Conservation (phyloP, 2,888 invertebrate species). For the Thera obeliscata region DNA sequence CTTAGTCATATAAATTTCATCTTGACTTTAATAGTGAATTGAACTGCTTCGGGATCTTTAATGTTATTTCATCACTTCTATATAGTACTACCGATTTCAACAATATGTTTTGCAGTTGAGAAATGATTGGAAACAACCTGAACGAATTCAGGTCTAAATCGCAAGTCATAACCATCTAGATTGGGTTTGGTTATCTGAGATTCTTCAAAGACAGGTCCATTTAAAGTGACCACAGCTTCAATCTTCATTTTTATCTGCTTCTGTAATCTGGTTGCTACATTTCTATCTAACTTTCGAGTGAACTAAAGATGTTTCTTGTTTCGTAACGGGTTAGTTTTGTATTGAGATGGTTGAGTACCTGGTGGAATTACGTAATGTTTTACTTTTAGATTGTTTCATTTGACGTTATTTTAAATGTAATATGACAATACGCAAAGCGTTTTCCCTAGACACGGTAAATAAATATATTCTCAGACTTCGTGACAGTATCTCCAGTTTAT, state of each 20-base stretch:
- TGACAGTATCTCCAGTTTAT: too few relatives aligned
- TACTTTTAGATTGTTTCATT: background rate
- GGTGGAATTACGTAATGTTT: conserved; percentile 15
- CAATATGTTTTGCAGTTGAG: conserved; percentile 31
- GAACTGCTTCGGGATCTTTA: conserved; percentile 45
- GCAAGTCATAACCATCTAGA: conserved; percentile 51
- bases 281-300: conserved; percentile 38
- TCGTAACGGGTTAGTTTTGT: conserved; percentile 33
- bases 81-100: conserved; percentile 19
- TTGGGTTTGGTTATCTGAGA: conserved; percentile 46
- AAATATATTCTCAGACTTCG: too few relatives aligned
- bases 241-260: conserved; percentile 40
- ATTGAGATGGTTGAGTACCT: conserved; percentile 27
- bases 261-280: conserved; percentile 41
- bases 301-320: conserved; percentile 33
- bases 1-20: conserved; percentile 39
- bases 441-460: too few relatives aligned
- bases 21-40: conserved; percentile 41
- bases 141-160: conserved; percentile 38
- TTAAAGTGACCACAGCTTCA: conserved; percentile 39
- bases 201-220: conserved; percentile 47
- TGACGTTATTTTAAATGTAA: background rate
- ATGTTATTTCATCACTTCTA: conserved; percentile 42
- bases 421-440: too few relatives aligned
- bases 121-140: conserved; percentile 25